These are phyloP conservation scores for Lerema accius DNA, from an alignment of 1,140 invertebrate species.

Conservation along the genomic window DNA sequence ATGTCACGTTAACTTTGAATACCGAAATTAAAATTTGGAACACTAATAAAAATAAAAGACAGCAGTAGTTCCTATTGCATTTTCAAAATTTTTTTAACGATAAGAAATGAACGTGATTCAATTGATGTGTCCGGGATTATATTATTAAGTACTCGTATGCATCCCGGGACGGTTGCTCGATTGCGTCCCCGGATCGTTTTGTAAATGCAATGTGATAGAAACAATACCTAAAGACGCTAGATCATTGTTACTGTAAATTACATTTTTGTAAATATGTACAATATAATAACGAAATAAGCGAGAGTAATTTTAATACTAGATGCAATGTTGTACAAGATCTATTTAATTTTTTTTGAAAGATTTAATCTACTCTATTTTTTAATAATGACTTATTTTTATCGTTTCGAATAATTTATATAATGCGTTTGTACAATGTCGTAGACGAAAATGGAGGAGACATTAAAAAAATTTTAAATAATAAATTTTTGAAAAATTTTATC, in stretches of 20 bases:
- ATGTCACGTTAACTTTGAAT: too few species aligned
- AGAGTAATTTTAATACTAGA: slow-evolving; percentile 80
- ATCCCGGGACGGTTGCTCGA: slow-evolving; percentile 35
- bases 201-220: slow-evolving; percentile 78
- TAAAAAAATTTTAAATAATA: slow-evolving; percentile 80
- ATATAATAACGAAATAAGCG: slow-evolving; percentile 75
- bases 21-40: too few species aligned
- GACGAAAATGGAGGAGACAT: slow-evolving; percentile 74
- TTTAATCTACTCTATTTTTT: slow-evolving; percentile 80
- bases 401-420: slow-evolving; percentile 82
- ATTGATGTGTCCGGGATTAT: not conserved
- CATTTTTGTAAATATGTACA: slow-evolving; percentile 82
- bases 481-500: slow-evolving; percentile 76
- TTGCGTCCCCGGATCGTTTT: slow-evolving; percentile 48
- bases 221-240: slow-evolving; percentile 80
- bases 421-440: slow-evolving; percentile 80
- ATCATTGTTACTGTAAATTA: slow-evolving; percentile 81
- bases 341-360: slow-evolving; percentile 81
- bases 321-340: slow-evolving; percentile 82
- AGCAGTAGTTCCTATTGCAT: too few species aligned
- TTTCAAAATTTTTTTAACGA: too few species aligned
- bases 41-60: too few species aligned
- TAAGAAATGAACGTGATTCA: not conserved
- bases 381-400: slow-evolving; percentile 81
- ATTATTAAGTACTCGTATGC: slow-evolving; percentile 8